These are phyloP conservation scores for Tapera naevia DNA, from an alignment of 2,797 vertebrate species.

Conservation along the genomic window DNA sequence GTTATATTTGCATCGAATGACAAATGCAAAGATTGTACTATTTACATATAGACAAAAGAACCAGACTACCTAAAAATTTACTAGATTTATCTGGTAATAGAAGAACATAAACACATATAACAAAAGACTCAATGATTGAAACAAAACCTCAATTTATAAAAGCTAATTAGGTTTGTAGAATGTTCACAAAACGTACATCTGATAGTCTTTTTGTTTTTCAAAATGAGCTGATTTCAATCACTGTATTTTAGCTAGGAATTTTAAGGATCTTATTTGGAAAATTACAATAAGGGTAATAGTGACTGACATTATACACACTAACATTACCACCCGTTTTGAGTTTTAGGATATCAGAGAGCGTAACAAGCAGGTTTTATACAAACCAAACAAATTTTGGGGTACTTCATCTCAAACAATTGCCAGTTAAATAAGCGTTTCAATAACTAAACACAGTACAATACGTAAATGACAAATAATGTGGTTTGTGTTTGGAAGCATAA, in stretches of 20 bases:
- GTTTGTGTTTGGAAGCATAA: neutral
- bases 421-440: conserved; percentile 77
- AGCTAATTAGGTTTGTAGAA: neutral
- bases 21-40: neutral
- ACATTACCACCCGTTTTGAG: neutral
- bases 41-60: neutral
- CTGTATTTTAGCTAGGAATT: neutral
- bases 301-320: neutral
- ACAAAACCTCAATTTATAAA: neutral
- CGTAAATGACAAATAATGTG: conserved; percentile 75
- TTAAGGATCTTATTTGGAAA: neutral
- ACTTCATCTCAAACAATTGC: neutral
- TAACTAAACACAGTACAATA: conserved; percentile 82
- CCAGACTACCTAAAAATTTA: neutral
- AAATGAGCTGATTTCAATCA: neutral
- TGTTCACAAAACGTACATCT: neutral
- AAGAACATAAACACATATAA: neutral
- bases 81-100: neutral
- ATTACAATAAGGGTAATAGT: neutral
- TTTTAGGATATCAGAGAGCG: neutral
- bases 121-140: neutral
- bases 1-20: neutral
- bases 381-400: neutral
- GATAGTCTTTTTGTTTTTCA: neutral
- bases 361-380: neutral